Base-by-base conservation (phyloP, 2,888 invertebrate genomes). In the Drosophila leonis region DNA sequence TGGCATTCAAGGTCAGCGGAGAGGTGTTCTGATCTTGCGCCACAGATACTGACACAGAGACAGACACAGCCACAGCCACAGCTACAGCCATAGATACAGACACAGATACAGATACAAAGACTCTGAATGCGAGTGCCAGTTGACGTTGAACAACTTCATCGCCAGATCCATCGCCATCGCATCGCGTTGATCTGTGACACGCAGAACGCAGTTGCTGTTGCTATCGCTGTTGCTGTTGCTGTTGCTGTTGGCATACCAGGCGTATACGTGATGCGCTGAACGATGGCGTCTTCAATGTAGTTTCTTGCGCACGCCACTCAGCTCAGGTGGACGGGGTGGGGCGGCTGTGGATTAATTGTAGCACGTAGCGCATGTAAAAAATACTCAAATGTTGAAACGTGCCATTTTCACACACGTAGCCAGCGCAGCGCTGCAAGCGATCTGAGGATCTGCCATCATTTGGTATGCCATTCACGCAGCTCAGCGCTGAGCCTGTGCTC, bases 371-470 rank as follows among this genome's bases (percentile, higher is more conserved):
- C 83, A 83, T 78, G 77, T 71, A 84, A 82, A 83, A 77, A 71
- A 82, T 69, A 73, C 83, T 86, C 83, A 86, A 85, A 88, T 88
- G 76, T 78, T 82, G 83, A 85, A 88, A 90, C 90, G 90, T 90
- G 90, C 86, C 91, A 90, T 90, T 90, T 91, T 88, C 90, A 91
- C 90, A 91, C 90, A 90, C 90, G 90, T 83, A 72, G 74, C 62
- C 66, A 70, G 12, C 49, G 56, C 42, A 49, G 9, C 24, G 54
- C 70, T 78, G 77, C 79, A 79, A 66, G 66, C n/a, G 69, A 77
- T 75, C 79, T 69, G 70, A 69, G 77, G 79, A 79, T 77, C 77
- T 66, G 74, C 59, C 44, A 69, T 65, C 70, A 75, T 79, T 78
- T 75, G 66, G 75, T 79, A 78, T 78, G 79, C 78, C 64, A 78